Evolutionary conservation across 2,888 invertebrate genomes (phyloP), one percentile per base, ranked within the genome.

Genomic region (Lasioglossum leucozonium): DNA sequence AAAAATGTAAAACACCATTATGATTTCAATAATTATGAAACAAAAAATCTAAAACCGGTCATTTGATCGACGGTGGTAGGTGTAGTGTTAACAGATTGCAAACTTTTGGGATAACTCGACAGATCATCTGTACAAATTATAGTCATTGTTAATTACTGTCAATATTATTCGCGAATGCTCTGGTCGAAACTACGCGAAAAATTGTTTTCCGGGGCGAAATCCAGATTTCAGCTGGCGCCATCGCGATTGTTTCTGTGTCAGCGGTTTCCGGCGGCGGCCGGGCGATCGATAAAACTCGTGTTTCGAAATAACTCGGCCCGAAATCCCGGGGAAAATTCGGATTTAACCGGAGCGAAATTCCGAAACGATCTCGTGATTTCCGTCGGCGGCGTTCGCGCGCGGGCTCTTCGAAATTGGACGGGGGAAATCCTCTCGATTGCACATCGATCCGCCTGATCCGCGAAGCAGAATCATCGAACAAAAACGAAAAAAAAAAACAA

Each of bases 401-500:
- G 37, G 22, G 40, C n/a, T 75, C 47, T 72, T 84, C 83, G 83
- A 84, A 40, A 16, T 37, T 37, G 30, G 65, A 37, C 26, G 18
- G 40, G 40, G 40, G 40, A 34, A 69, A 51, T 84, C 11, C 55
- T 72, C 69, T 30, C 40, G 30, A 77, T 77, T 71, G 69, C 11
- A 42, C 62, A 67, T 83, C 72, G 11, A n/a, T 18, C 34, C 34
- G 22, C 3, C 34, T 34, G 51, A 75, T 82, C 75, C 75, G 40
- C 40, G 13, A n/a, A 1, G 16, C 30, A 73, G 11, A n/a, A 55
- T 55, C 55, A 40, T 44, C 55, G 22, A 8, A 8, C 6, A 30
- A 26, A 47, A 30, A 26, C 42, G n/a, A n/a, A n/a, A n/a, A n/a
- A 8, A 10, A 30, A 26, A 47, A 30, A 26, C 42, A 58, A 65